phyloP scores from a whole-genome alignment of 2,113 vertebrate genomes.

The Callipepla californica region DNA sequence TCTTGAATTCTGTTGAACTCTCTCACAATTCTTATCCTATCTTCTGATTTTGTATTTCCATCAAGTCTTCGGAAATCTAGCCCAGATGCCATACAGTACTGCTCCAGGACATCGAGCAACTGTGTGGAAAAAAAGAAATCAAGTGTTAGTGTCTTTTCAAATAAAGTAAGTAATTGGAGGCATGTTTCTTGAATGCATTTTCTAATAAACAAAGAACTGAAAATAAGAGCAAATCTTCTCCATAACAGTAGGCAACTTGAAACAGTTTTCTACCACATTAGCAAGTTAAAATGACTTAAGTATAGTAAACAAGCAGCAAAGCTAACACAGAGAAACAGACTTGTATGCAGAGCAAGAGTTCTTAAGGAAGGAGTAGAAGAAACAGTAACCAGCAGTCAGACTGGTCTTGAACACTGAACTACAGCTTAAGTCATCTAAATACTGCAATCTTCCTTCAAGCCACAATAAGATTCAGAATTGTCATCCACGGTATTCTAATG shows the following conservation, averaged over 20 bases:
- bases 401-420: neutral
- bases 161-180: neutral
- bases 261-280: neutral
- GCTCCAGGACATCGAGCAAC: constrained; percentile 92
- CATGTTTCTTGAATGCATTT: neutral
- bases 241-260: neutral
- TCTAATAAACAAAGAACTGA: neutral
- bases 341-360: neutral
- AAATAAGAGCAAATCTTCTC: neutral
- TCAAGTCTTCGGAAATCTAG: constrained; percentile 93
- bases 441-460: neutral
- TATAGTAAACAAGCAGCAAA: neutral
- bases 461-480: neutral
- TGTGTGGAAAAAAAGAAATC: constrained; percentile 16
- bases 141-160: neutral
- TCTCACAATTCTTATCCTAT: constrained; percentile 90
- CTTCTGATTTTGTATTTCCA: constrained; percentile 92
- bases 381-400: neutral
- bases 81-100: constrained; percentile 93
- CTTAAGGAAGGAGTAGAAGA: neutral
- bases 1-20: constrained; percentile 91
- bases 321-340: neutral
- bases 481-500: neutral
- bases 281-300: neutral
- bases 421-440: neutral